Base-by-base conservation (phyloP, 2,113 vertebrate species). In the Catharus bicknelli region DNA sequence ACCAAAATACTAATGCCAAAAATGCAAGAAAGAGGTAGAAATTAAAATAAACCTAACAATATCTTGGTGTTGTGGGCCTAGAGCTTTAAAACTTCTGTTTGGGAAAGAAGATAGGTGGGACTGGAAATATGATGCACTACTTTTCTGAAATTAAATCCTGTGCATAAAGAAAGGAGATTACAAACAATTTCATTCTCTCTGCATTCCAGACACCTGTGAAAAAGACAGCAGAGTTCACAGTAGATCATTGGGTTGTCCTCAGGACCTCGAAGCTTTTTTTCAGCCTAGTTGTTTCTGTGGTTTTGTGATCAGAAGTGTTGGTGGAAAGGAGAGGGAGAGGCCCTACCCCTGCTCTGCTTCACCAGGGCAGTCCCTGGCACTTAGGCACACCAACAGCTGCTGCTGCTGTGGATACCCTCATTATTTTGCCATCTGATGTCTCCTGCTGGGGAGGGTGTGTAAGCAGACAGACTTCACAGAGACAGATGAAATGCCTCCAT, bases 361-460 rank as follows among this genome's bases (percentile, higher is more conserved):
- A 29, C 2, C 16, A 1, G 4, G 4, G 13, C 18, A 15, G 8
- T 68, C 17, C 4, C 25, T 40, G 16, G 21, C 36, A 30, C 9
- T 34, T 45, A 8, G 30, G 23, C 22, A 43, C 7, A 6, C 4
- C 10, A 29, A 8, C 3, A 36, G 27, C 11, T 18, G 50, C n/a
- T 51, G 11, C 27, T 6, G 0, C 13, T 47, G 11, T 4, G 18
- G 16, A 13, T 63, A 11, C 45, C 27, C 3, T 29, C 5, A 18
- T 30, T 8, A 23, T 29, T 83, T 62, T 67, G 27, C 22, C 26
- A 54, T 11, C 17, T 11, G 8, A 10, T 5, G 6, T 53, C 7
- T 7, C 0, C 0, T 50, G 48, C 15, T 2, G 2, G 7, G 42
- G 16, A 48, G 16, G 3, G 4, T 72, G 30, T 20, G 8, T 54